Base-by-base conservation (phyloP, 2,888 invertebrate species). In the Acanthococcus lagerstroemiae region DNA sequence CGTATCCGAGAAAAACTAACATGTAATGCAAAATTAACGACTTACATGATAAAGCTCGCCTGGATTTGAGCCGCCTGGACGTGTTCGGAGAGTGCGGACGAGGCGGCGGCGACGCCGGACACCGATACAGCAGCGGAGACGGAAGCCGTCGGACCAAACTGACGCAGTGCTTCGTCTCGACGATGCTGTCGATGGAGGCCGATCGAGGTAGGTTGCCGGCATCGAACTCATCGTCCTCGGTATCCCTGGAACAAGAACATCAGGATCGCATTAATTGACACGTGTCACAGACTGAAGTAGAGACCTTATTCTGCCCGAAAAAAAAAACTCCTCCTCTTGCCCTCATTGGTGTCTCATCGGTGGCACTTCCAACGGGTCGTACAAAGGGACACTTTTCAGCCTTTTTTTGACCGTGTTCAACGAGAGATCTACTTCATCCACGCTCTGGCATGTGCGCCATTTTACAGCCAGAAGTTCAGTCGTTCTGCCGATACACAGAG, bases 41-140 rank as follows among this genome's bases (percentile, higher is more conserved):
- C 84, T 84, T 73, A 89, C 89, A 87, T 73, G 85, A 82, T 69
- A 84, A 81, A 69, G 87, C 85, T 69, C 88, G 79, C 73, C 86
- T 86, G 50, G 85, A 83, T 76, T 90, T 90, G 72, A 87, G 83
- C 66, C 88, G 79, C 30, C 90, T 79, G 4, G 87, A 87, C 19
- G 86, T 84, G 52, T 84, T 86, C 0, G 89, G 89, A 19, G 88
- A 88, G 37, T 56, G 56, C n/a, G 66, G 66, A 22, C 66, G 44
- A 17, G 66, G 56, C 26, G 1, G 66, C 3, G 66, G 66, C 21
- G 66, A 66, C 17, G 65, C 55, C 22, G 66, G 66, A 66, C 56
- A 55, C 48, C 66, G 45, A 30, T 55, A 56, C 7, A 66, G 69
- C 27, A 73, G 70, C 21, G 72, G 73, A 7, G 72, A 72, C 25